A percentile compares a stretch with the other conserved stretches of the same genome.
Evolutionary conservation across 1,140 invertebrate species (phyloP).

Genomic region (Drosophila grimshawi): DNA sequence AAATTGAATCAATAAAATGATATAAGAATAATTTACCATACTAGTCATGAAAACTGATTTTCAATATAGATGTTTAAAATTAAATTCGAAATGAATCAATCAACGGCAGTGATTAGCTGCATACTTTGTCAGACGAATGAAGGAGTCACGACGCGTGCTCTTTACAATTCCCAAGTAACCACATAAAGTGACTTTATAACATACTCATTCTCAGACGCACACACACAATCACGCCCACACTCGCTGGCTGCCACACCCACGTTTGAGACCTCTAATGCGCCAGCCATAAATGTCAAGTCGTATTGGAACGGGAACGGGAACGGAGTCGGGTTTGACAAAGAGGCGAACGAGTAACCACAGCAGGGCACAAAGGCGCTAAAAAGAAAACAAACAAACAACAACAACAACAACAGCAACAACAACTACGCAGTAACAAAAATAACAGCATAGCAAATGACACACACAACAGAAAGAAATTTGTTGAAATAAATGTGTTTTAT

Average conservation of each 20-base stretch:
- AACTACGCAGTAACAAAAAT: constrained; percentile 25
- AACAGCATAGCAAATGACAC: constrained; percentile 34
- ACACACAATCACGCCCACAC: constrained; percentile 1
- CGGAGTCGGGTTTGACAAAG: constrained; percentile 28
- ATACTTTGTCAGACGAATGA: background rate
- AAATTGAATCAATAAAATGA: too few species aligned
- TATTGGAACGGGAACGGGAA: background rate
- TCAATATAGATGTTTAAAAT: background rate
- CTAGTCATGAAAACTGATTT: too few species aligned
- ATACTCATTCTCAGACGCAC: constrained; percentile 16
- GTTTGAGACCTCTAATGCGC: constrained; percentile 44
- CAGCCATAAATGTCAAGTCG: constrained; percentile 56
- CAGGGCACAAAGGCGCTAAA: constrained; percentile 49
- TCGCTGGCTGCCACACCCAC: constrained; percentile 9
- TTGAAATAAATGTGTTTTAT: constrained; percentile 52
- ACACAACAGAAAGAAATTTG: constrained; percentile 52
- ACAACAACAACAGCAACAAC: constrained; percentile 44
- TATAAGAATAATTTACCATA: too few species aligned
- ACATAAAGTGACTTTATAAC: constrained; percentile 47
- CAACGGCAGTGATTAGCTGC: constrained; percentile 31
- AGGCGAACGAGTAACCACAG: constrained; percentile 55
- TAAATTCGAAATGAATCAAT: constrained; percentile 13
- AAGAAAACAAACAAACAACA: constrained; percentile 39
- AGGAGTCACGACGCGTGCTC: constrained; percentile 5
- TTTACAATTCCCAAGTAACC: constrained; percentile 30